Percentiles rank a stretch among this genome's conserved stretches.
Conservation (phyloP, 2,113 vertebrate species). For the Dolichallabes microphthalmus region DNA sequence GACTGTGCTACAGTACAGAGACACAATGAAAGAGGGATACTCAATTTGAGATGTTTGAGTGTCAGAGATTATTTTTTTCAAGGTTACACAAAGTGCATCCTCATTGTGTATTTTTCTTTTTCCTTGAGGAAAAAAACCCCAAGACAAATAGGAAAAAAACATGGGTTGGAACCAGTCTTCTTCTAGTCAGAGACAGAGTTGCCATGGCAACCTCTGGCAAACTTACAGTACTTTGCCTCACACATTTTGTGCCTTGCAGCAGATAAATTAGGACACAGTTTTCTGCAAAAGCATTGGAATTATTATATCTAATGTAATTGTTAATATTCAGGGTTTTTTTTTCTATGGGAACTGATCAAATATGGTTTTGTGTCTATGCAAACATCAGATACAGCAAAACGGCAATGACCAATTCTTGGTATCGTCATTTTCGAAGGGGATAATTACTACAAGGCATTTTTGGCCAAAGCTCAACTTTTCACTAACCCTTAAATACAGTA, state of each 20-base stretch:
- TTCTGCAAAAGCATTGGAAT: conserved; percentile 2
- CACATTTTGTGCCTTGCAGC: conserved; percentile 39
- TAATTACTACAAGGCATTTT: background rate
- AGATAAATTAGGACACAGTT: conserved; percentile 34
- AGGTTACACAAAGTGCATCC: conserved; percentile 14
- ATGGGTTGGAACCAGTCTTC: conserved; percentile 51
- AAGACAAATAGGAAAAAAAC: conserved; percentile 22
- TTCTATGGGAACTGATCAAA: background rate
- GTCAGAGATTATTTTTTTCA: background rate
- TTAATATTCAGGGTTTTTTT: background rate
- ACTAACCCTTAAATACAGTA: background rate
- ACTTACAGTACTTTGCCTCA: conserved; percentile 51
- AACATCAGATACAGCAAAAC: background rate
- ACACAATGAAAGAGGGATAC: background rate
- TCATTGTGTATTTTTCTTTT: background rate
- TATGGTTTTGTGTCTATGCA: background rate
- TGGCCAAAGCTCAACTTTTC: background rate
- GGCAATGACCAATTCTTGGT: background rate
- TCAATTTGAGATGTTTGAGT: conserved; percentile 21
- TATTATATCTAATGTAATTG: background rate
- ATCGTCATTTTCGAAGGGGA: background rate
- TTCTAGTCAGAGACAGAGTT: conserved; percentile 46
- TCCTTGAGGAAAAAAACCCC: background rate
- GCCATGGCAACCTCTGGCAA: conserved; percentile 54
- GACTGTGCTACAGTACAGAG: background rate